Conservation (phyloP, 2,113 vertebrate species). For the Formicarius rufipectus region DNA sequence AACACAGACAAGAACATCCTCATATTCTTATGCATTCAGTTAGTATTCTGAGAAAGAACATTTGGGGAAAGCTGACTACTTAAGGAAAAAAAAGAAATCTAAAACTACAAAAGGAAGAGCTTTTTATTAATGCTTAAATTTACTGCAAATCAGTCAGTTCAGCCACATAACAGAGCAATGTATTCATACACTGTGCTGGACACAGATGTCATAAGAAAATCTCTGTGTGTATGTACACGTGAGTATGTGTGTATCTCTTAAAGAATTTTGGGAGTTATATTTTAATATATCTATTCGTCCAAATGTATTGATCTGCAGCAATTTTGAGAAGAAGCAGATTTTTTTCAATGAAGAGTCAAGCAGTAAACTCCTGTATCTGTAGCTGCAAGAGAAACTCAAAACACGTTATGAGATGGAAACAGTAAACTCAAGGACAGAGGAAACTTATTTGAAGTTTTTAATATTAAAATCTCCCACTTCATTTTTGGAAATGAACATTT, state of each 20-base stretch:
- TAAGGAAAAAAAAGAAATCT: background rate
- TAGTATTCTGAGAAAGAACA: background rate
- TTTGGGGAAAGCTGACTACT: background rate
- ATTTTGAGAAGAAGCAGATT: background rate
- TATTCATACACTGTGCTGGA: background rate
- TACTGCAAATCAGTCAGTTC: accelerated
- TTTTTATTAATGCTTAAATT: background rate
- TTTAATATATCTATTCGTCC: background rate
- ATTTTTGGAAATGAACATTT: background rate
- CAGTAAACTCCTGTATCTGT: background rate
- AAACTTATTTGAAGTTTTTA: background rate
- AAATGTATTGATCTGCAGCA: background rate
- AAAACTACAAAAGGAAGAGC: background rate
- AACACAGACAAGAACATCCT: background rate
- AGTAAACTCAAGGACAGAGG: background rate
- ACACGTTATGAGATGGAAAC: background rate
- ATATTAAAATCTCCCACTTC: background rate
- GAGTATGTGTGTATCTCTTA: background rate
- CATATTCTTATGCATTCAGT: background rate
- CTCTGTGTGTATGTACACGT: accelerated
- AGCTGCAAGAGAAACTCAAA: background rate
- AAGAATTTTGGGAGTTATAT: background rate
- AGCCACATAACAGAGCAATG: background rate
- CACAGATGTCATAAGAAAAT: background rate
- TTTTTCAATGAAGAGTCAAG: background rate